phyloP scores from a whole-genome alignment of 2,888 invertebrate genomes.

The Linhomoeus sp. region DNA sequence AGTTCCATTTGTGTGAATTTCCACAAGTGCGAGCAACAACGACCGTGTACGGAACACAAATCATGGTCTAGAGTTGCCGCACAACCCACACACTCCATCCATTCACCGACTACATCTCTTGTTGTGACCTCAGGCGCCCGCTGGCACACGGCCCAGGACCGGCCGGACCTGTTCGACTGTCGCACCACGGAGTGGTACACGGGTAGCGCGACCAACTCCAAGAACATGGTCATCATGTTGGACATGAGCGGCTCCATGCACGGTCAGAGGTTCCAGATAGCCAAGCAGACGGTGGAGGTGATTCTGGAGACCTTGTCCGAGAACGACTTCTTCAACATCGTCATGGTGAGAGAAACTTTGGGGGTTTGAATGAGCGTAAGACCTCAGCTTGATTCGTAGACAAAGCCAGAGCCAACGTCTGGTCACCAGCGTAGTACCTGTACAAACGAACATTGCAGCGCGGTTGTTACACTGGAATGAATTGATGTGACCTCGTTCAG shows the following conservation, averaged over 20 bases:
- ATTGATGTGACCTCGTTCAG: too few species aligned
- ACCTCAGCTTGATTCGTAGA: too few species aligned
- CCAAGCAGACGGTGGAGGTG: conserved; percentile 61
- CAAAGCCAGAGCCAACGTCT: too few species aligned
- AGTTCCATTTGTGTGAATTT: too few species aligned
- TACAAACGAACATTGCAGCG: too few species aligned
- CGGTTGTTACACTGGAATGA: too few species aligned
- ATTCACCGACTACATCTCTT: not conserved
- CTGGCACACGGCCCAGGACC: conserved; percentile 10
- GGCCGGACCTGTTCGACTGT: conserved; percentile 60
- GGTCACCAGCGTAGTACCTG: too few species aligned
- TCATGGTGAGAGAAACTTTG: conserved; percentile 36
- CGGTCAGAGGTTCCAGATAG: conserved; percentile 71
- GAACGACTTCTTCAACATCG: conserved; percentile 88
- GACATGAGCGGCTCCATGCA: conserved; percentile 94
- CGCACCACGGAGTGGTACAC: conserved; percentile 47
- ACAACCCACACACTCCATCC: too few species aligned
- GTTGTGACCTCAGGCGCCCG: not conserved
- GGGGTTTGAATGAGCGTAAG: too few species aligned
- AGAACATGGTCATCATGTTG: conserved; percentile 81
- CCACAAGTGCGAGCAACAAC: too few species aligned
- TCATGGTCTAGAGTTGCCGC: too few species aligned
- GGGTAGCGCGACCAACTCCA: conserved; percentile 88
- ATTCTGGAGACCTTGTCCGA: conserved; percentile 85
- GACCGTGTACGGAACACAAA: too few species aligned